Evolutionary conservation across 2,113 vertebrate species (phyloP).

Genomic region (Syrrhaptes paradoxus): DNA sequence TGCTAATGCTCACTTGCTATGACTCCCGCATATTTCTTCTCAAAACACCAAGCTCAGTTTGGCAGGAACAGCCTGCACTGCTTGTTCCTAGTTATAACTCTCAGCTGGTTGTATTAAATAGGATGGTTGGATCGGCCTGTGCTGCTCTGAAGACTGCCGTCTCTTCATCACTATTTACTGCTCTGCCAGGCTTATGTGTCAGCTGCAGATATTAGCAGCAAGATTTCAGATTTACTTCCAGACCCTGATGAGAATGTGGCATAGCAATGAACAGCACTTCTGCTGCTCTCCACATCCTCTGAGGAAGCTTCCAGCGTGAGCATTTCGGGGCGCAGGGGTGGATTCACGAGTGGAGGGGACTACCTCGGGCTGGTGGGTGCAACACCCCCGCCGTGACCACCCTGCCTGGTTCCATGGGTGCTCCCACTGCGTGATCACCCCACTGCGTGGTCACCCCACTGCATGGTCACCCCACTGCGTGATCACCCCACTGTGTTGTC

Average conservation of each 20-base stretch:
- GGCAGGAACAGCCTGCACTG: constrained; percentile 40
- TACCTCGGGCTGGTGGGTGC: fast-evolving
- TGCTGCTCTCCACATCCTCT: neutral
- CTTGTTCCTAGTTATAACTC: constrained; percentile 30
- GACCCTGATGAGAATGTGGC: neutral
- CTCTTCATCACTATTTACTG: constrained; percentile 35
- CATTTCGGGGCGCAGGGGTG: fast-evolving
- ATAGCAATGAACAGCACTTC: neutral
- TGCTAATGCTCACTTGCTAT: neutral
- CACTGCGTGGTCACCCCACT: neutral
- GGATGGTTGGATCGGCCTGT: neutral
- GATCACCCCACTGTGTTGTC: no score
- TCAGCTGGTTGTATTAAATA: constrained; percentile 33
- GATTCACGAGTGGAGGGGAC: neutral
- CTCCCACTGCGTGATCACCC: neutral
- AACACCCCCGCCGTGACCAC: fast-evolving
- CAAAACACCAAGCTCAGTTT: neutral
- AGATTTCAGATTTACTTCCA: neutral
- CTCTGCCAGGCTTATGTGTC: constrained; percentile 36
- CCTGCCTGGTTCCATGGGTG: neutral
- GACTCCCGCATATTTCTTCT: neutral
- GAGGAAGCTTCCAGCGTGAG: fast-evolving
- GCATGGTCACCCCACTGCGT: no score
- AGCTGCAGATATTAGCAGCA: constrained; percentile 17
- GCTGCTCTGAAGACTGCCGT: neutral